A percentile compares a stretch with the other conserved stretches of the same genome.
phyloP scores from a whole-genome alignment of 1,140 invertebrate genomes.

The Lutraria rhynchaena region DNA sequence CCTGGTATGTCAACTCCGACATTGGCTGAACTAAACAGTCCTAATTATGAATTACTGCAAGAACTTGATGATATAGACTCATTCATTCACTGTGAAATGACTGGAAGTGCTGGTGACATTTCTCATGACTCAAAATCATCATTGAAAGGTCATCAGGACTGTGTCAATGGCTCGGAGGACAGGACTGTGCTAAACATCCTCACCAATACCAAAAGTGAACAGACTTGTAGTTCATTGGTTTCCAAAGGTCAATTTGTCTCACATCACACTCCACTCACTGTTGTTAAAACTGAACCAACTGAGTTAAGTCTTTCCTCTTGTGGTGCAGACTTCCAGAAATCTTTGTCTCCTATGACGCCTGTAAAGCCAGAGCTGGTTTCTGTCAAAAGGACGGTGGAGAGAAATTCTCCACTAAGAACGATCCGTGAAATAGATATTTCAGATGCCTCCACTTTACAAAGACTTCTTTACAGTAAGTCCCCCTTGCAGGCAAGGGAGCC shows the following conservation, averaged over 20 bases:
- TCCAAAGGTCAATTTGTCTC: too few species aligned
- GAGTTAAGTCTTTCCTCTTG: not conserved
- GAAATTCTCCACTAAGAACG: not conserved
- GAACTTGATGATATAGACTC: slow-evolving; percentile 77
- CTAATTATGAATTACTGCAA: slow-evolving; percentile 86
- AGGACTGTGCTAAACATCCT: too few species aligned
- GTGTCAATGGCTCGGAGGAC: too few species aligned
- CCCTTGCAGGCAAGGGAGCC: slow-evolving; percentile 12
- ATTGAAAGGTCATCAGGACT: too few species aligned
- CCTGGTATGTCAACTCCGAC: slow-evolving; percentile 86
- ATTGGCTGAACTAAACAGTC: slow-evolving; percentile 91
- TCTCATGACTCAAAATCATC: not conserved
- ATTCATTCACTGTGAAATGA: slow-evolving; percentile 57
- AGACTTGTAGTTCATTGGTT: too few species aligned
- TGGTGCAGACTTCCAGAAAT: not conserved
- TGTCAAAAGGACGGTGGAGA: not conserved
- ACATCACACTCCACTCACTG: not conserved
- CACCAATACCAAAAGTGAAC: too few species aligned
- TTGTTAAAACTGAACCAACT: slow-evolving; percentile 38
- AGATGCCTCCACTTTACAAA: slow-evolving; percentile 25
- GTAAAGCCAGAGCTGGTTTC: slow-evolving; percentile 23
- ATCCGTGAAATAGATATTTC: slow-evolving; percentile 54
- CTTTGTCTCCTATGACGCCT: slow-evolving; percentile 21
- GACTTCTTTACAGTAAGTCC: not conserved
- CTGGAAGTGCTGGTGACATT: not conserved